phyloP scores from a whole-genome alignment of 2,113 vertebrate genomes.

The Oreochromis niloticus region DNA sequence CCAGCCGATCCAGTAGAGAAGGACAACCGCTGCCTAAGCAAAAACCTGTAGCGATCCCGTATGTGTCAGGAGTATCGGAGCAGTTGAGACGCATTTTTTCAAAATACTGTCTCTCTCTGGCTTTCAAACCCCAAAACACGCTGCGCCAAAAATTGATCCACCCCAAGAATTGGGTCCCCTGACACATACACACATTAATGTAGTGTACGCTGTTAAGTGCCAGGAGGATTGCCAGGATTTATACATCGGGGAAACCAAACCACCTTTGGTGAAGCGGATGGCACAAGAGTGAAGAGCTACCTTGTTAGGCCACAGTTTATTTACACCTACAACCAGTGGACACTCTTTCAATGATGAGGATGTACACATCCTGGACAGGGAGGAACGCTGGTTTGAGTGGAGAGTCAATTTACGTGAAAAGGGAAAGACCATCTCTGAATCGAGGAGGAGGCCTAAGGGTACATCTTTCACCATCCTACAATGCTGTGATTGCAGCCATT shows the following conservation, averaged over 20 bases:
- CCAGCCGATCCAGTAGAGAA: background rate
- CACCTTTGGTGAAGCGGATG: background rate
- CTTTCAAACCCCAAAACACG: background rate
- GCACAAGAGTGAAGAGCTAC: background rate
- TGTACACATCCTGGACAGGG: background rate
- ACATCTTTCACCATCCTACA: background rate
- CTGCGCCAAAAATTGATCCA: background rate
- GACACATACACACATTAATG: background rate
- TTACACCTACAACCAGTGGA: background rate
- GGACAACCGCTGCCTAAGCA: background rate
- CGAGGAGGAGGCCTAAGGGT: background rate
- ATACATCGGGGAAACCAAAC: background rate
- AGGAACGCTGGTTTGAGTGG: background rate
- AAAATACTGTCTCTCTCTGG: background rate
- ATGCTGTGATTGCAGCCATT: background rate
- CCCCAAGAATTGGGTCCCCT: background rate
- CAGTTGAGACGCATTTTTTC: background rate
- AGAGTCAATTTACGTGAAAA: background rate
- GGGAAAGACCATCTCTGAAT: background rate
- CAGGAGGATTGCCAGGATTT: background rate
- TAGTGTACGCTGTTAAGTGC: background rate
- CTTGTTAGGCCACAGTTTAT: background rate
- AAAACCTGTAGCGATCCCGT: background rate
- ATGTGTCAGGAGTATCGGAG: background rate
- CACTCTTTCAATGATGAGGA: background rate